Base-by-base conservation (phyloP, 2,888 invertebrate species). In the Dryobota labecula region DNA sequence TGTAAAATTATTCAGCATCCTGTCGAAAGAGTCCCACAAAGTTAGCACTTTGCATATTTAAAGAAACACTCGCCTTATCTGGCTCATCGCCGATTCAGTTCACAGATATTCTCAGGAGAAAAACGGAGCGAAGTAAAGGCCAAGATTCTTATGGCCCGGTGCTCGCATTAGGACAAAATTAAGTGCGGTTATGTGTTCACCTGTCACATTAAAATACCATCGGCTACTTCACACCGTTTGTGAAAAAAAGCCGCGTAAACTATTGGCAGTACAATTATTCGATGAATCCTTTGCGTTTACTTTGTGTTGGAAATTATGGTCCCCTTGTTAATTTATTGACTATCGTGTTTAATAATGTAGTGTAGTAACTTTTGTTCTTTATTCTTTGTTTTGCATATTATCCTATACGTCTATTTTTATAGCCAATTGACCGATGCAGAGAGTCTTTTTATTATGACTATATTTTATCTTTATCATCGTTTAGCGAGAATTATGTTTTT, bases 11-110 rank as follows among this genome's bases (percentile, higher is more conserved):
- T 95, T 94, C 95, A 94, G 93, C 86, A 88, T 92, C 92, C 94
- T 92, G 93, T 94, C 93, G 93, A 93, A 93, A 92, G 91, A 90
- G 90, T 88, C 90, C 90, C 89, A 91, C 93, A 94, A 94, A 94
- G 94, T 95, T 94, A 92, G 92, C 94, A 92, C 93, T 95, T 93
- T 94, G 94, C 95, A 95, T 96, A 95, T 94, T 94, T 94, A 94
- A 95, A 94, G 94, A 92, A 92, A 94, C 93, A 91, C 90, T 87
- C 88, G 87, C 94, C 94, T 94, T 96, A 95, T 95, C 95, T 90
- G 93, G 92, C 91, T 91, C 92, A 95, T 95, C 95, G 92, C 86
- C 90, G 94, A 95, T 94, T 93, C 93, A 87, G 92, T 91, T 89
- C 92, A 89, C 92, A 92, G 94, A 94, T 95, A 95, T 92, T 92